Conservation (phyloP, 2,888 invertebrate species). For the Exocentrus adspersus region DNA sequence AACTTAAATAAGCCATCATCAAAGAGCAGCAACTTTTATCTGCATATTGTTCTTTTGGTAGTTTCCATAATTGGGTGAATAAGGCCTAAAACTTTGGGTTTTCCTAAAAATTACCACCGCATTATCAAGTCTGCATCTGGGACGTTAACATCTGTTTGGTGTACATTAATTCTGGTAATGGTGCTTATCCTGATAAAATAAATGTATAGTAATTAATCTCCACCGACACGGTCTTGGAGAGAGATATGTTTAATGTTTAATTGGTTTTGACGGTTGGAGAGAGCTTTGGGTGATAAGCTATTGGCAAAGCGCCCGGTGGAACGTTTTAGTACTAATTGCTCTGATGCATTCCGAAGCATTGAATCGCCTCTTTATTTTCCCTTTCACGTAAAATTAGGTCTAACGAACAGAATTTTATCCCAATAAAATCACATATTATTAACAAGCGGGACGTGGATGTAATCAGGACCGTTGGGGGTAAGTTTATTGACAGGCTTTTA, state of each 20-base stretch:
- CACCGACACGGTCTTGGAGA: slow-evolving; percentile 16
- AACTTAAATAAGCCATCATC: no score
- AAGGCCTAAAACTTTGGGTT: no score
- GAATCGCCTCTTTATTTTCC: slow-evolving; percentile 26
- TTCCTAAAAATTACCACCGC: no score
- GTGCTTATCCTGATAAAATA: slow-evolving; percentile 29
- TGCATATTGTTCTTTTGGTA: no score
- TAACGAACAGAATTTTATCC: slow-evolving; percentile 7
- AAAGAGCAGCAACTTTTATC: no score
- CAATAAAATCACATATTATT: slow-evolving; percentile 22
- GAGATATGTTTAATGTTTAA: slow-evolving; percentile 38
- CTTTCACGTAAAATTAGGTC: slow-evolving; percentile 20
- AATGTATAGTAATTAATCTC: slow-evolving; percentile 30
- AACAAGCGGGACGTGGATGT: background rate
- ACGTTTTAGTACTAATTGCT: slow-evolving; percentile 31
- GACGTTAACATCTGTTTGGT: slow-evolving; percentile 29
- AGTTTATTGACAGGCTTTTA: background rate
- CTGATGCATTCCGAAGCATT: slow-evolving; percentile 16
- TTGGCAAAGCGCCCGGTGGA: slow-evolving; percentile 28
- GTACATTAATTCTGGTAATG: slow-evolving; percentile 37
- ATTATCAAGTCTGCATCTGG: background rate
- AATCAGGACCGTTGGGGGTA: background rate
- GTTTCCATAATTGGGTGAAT: no score
- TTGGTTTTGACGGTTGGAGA: slow-evolving; percentile 35
- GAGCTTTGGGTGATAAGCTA: slow-evolving; percentile 30